phyloP scores from a whole-genome alignment of 2,113 vertebrate genomes.

The Pteruthius melanotis region DNA sequence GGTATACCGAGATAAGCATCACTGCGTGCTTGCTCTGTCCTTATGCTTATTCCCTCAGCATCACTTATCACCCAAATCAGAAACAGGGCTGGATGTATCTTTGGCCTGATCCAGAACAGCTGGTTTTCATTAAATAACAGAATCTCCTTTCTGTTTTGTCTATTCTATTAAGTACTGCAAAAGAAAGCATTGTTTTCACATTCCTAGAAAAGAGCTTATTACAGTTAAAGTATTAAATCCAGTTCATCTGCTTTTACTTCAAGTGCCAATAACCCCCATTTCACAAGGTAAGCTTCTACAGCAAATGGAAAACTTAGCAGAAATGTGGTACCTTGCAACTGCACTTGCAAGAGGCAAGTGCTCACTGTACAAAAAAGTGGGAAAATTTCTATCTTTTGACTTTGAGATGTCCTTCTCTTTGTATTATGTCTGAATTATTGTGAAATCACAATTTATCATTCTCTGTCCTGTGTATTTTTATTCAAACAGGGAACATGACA shows the following conservation, averaged over 20 bases:
- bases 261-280: not conserved
- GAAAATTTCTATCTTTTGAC: not conserved
- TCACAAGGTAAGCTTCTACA: not conserved
- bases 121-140: slow-evolving; percentile 35
- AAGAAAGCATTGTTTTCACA: slow-evolving; percentile 42
- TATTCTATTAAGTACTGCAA: slow-evolving; percentile 11
- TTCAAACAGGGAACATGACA: not conserved
- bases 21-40: not conserved
- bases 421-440: not conserved
- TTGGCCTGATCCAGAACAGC: slow-evolving; percentile 28
- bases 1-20: not conserved
- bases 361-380: not conserved
- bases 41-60: not conserved
- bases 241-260: slow-evolving; percentile 42
- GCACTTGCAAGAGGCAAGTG: not conserved
- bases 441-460: not conserved
- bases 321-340: not conserved
- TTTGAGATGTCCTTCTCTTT: not conserved
- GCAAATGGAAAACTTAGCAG: not conserved
- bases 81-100: slow-evolving; percentile 6
- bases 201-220: slow-evolving; percentile 32
- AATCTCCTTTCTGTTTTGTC: slow-evolving; percentile 35
- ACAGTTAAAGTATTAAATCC: slow-evolving; percentile 46
- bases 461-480: not conserved
- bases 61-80: slow-evolving; percentile 39